phyloP scores from a whole-genome alignment of 2,888 invertebrate genomes.

The Pristionchus entomophagus region DNA sequence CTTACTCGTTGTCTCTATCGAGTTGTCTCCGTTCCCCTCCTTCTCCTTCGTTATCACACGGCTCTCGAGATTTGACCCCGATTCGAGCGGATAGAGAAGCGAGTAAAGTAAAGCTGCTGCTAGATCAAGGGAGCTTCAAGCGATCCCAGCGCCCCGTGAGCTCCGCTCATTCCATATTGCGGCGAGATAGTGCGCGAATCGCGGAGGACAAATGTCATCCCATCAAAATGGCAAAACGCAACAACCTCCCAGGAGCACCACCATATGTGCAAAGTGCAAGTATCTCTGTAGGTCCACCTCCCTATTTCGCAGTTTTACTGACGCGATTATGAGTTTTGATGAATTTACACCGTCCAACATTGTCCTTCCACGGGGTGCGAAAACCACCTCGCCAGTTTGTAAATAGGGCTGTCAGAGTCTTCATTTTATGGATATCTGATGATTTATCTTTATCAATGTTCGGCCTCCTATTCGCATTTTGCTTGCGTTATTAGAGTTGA shows the following conservation, averaged over 20 bases:
- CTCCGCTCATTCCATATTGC: neutral
- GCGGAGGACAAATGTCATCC: neutral
- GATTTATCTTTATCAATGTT: too few species aligned
- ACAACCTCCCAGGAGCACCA: neutral
- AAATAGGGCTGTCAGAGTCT: too few species aligned
- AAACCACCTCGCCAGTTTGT: too few species aligned
- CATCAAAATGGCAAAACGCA: neutral
- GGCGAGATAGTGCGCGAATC: neutral
- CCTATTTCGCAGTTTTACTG: too few species aligned
- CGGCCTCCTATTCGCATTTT: too few species aligned
- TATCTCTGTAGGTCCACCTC: too few species aligned
- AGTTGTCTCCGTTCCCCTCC: neutral
- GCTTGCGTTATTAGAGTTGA: too few species aligned
- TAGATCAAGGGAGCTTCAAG: slow-evolving; percentile 7
- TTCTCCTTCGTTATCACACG: neutral
- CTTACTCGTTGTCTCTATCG: neutral
- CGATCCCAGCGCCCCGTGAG: neutral
- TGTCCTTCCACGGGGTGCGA: too few species aligned
- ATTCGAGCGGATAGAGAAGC: neutral
- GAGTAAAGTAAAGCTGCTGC: slow-evolving; percentile 13
- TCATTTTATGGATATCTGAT: too few species aligned
- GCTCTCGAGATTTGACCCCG: slow-evolving; percentile 21
- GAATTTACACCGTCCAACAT: too few species aligned
- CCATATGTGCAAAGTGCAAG: neutral
- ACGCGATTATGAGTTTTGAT: too few species aligned